These are phyloP conservation scores for Myxocyprinus asiaticus DNA, from an alignment of 2,113 vertebrate species.

Conservation along the genomic window DNA sequence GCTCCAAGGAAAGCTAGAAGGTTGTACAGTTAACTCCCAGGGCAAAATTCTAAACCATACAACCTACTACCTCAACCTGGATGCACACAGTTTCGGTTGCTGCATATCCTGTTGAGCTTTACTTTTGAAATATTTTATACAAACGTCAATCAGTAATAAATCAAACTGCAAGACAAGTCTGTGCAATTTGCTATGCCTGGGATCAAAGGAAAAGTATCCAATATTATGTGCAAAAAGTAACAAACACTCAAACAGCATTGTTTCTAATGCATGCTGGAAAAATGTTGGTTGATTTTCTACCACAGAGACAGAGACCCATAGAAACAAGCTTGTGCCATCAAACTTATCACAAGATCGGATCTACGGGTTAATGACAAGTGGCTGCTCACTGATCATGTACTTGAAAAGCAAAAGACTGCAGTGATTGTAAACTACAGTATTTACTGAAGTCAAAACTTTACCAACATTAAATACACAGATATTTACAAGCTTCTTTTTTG, in stretches of 20 bases:
- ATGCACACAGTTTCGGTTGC: conserved; percentile 88
- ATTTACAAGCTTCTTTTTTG: too few species aligned
- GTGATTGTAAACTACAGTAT: too few species aligned
- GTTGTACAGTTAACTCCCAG: conserved; percentile 99
- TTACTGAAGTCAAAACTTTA: too few species aligned
- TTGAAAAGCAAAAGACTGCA: not conserved
- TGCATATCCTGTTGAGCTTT: conserved; percentile 22
- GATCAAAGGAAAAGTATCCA: not conserved
- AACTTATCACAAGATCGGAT: conserved; percentile 99
- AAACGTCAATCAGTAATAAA: conserved; percentile 4
- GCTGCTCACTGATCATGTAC: conserved; percentile 59
- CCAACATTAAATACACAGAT: too few species aligned
- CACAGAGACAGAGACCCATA: conserved; percentile 98
- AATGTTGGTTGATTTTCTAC: conserved; percentile 60
- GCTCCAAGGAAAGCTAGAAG: conserved; percentile 99
- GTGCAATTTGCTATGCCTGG: not conserved
- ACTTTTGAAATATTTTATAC: conserved; percentile 7
- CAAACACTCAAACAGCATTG: not conserved
- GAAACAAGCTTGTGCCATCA: conserved; percentile 95
- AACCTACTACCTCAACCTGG: conserved; percentile 99
- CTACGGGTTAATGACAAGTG: conserved; percentile 99
- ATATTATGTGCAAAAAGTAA: not conserved
- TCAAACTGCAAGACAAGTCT: conserved; percentile 9
- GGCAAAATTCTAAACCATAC: conserved; percentile 99
- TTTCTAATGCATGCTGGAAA: not conserved